Conservation (phyloP, 30 jellyfish, hydroid and myxozoan species). For the Mastigias papua region DNA sequence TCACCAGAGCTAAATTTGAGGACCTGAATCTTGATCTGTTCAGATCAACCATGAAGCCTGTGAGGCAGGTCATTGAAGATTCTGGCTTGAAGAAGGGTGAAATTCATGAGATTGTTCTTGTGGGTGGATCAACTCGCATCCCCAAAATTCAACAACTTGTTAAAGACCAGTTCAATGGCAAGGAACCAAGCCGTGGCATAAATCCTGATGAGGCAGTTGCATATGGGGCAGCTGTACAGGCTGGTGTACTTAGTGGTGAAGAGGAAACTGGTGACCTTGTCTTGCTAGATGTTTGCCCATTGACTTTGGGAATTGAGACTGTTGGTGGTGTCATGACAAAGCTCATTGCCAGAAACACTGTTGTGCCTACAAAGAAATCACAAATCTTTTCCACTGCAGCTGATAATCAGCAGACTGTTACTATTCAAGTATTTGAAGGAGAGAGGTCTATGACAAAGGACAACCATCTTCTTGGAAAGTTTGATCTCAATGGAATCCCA, state of each 20-base stretch:
- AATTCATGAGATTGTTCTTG: constrained; percentile 97
- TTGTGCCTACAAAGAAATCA: constrained; percentile 99
- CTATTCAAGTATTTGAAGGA: constrained; percentile 99
- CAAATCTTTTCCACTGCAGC: constrained; percentile 99
- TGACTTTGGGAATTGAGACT: constrained; percentile 99
- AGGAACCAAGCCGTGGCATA: constrained; percentile 98
- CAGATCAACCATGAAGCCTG: constrained; percentile 94
- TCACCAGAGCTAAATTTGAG: constrained; percentile 98
- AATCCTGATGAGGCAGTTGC: constrained; percentile 99
- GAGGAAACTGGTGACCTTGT: constrained; percentile 99
- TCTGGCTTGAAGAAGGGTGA: constrained; percentile 91
- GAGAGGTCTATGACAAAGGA: constrained; percentile 99
- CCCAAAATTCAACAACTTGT: constrained; percentile 97
- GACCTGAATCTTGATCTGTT: constrained; percentile 91
- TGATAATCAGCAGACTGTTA: constrained; percentile 98
- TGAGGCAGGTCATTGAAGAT: constrained; percentile 90
- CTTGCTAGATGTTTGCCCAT: constrained; percentile 98
- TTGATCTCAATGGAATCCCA: constrained; percentile 96
- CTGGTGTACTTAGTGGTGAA: constrained; percentile 99
- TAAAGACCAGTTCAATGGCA: constrained; percentile 89
- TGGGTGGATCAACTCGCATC: constrained; percentile 99
- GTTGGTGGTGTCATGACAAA: constrained; percentile 99
- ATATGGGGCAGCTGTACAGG: constrained; percentile 99
- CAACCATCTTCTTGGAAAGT: constrained; percentile 98
- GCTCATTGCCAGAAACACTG: constrained; percentile 98